Evolutionary conservation across 1,140 invertebrate species (phyloP).

Genomic region (Glomeris maerens): DNA sequence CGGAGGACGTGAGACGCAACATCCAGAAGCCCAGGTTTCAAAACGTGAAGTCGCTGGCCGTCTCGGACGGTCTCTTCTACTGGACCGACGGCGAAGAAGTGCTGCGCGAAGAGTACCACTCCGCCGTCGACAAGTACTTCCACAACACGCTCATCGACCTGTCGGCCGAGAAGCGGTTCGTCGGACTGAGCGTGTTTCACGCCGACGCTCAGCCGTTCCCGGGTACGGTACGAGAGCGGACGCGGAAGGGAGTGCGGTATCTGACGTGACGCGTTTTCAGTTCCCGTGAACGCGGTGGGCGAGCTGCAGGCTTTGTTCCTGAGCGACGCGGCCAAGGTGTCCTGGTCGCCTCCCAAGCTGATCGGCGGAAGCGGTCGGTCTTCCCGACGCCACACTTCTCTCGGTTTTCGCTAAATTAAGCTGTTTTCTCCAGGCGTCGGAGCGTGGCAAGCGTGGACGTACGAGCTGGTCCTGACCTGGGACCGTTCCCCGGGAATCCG

Average conservation of each 20-base stretch:
- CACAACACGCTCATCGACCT: constrained; percentile 52
- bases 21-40: constrained; percentile 58
- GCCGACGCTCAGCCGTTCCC: constrained; percentile 55
- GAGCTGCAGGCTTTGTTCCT: constrained; percentile 62
- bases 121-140: constrained; percentile 43
- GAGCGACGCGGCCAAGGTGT: constrained; percentile 51
- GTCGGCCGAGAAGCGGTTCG: constrained; percentile 26
- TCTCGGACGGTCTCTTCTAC: constrained; percentile 58
- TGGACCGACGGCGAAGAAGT: constrained; percentile 61
- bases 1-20: constrained; percentile 53
- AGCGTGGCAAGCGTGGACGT: constrained; percentile 72
- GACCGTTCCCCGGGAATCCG: constrained; percentile 36
- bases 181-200: constrained; percentile 43
- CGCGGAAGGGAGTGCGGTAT: not conserved
- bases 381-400: too few relatives aligned
- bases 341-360: constrained; percentile 59
- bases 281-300: constrained; percentile 56
- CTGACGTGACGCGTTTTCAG: constrained; percentile 16
- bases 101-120: constrained; percentile 51
- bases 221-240: constrained; percentile 23
- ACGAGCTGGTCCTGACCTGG: constrained; percentile 57
- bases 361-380: constrained; percentile 55
- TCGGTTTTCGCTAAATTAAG: too few relatives aligned
- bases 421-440: constrained; percentile 26
- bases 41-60: constrained; percentile 57